phyloP scores from a whole-genome alignment of 2,888 invertebrate species.

The Andrena chrysosceles region DNA sequence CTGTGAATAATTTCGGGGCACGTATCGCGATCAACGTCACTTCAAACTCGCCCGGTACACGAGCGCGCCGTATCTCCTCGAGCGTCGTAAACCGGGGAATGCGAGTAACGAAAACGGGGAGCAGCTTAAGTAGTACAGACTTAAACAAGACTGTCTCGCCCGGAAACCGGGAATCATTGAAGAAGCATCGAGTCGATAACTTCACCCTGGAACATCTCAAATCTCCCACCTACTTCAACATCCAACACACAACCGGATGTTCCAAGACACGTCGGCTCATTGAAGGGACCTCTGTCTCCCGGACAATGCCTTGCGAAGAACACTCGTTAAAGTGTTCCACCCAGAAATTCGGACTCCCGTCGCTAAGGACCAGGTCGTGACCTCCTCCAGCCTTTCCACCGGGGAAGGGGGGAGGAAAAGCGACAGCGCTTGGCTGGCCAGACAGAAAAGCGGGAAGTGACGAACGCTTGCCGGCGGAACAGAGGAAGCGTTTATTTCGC shows the following conservation, averaged over 20 bases:
- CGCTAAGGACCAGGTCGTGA: too few species aligned
- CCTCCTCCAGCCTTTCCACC: too few species aligned
- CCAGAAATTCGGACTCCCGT: too few species aligned
- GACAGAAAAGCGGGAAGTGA: conserved; percentile 41
- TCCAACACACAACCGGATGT: too few species aligned
- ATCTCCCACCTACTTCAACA: too few species aligned
- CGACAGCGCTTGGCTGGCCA: conserved; percentile 19
- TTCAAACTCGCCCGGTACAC: conserved; percentile 24
- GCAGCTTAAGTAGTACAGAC: background rate
- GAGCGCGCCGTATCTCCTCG: background rate
- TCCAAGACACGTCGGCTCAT: too few species aligned
- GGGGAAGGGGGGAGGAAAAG: background rate
- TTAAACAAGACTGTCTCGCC: background rate
- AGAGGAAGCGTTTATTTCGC: conserved; percentile 63
- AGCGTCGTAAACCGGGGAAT: background rate
- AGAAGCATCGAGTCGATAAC: too few species aligned
- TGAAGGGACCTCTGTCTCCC: too few species aligned
- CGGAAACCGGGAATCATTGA: background rate
- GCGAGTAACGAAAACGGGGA: background rate
- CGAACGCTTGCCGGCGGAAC: conserved; percentile 38
- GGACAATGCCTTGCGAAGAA: too few species aligned
- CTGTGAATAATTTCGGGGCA: conserved; percentile 44
- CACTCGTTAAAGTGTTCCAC: too few species aligned
- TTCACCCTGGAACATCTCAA: too few species aligned
- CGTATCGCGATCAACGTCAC: conserved; percentile 42